phyloP scores from a whole-genome alignment of 2,797 vertebrate species.

The Halcyon leucocephala region DNA sequence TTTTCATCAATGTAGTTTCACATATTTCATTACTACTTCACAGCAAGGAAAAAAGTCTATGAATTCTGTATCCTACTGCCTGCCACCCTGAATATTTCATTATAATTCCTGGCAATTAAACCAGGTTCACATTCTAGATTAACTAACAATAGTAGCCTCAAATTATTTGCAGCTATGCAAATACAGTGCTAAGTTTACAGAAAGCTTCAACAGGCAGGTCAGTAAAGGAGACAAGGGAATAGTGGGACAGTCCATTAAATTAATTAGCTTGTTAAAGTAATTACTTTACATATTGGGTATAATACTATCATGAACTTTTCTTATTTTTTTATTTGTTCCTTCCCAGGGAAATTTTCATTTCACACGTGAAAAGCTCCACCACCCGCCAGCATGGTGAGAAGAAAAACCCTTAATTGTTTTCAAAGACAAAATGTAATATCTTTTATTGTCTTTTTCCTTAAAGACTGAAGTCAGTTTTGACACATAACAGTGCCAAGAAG shows the following conservation, averaged over 20 bases:
- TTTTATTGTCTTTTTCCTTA: background rate
- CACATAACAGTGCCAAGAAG: background rate
- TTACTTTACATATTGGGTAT: slow-evolving; percentile 30
- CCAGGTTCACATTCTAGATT: background rate
- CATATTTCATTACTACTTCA: background rate
- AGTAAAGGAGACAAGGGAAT: slow-evolving; percentile 27
- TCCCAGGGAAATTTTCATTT: background rate
- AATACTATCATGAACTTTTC: slow-evolving; percentile 24
- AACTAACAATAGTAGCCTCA: background rate
- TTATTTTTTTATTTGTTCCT: slow-evolving; percentile 26
- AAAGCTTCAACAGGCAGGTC: slow-evolving; percentile 27
- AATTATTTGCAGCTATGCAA: slow-evolving; percentile 6
- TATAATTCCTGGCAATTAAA: slow-evolving; percentile 16
- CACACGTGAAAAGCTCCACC: background rate
- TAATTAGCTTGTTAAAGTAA: slow-evolving; percentile 54
- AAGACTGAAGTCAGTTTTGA: background rate
- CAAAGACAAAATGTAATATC: background rate
- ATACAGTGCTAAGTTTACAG: slow-evolving; percentile 1
- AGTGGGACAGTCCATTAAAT: slow-evolving; percentile 33
- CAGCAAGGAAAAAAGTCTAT: background rate
- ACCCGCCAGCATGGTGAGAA: background rate
- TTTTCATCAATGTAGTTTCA: background rate
- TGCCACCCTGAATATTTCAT: background rate
- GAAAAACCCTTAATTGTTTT: background rate
- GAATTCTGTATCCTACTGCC: background rate